Conservation (phyloP, 2,797 vertebrate genomes). For the Hipposideros larvatus region DNA sequence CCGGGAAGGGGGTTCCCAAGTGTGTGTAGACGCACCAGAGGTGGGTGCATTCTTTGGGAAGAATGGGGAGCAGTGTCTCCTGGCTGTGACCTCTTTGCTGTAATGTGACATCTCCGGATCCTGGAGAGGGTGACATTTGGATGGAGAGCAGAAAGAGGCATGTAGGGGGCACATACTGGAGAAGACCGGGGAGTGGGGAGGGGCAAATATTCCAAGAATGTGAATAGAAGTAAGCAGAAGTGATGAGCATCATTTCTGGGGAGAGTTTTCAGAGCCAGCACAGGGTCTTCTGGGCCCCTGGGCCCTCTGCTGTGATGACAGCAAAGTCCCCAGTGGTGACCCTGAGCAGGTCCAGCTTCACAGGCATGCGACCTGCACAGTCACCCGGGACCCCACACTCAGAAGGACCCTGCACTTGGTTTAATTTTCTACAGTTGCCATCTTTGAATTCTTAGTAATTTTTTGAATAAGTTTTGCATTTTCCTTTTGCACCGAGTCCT, state of each 20-base stretch:
- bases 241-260: rapidly evolving
- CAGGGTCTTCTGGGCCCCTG: too few species aligned
- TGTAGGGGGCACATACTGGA: rapidly evolving
- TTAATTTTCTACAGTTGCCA: neutral
- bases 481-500: too few species aligned
- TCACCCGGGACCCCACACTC: neutral
- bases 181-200: neutral
- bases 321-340: neutral
- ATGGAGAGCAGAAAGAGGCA: too few species aligned
- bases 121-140: too few species aligned
- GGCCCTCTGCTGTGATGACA: neutral
- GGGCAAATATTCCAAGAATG: rapidly evolving
- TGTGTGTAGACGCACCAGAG: too few species aligned
- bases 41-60: neutral
- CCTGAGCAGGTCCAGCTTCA: neutral
- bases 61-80: neutral
- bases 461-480: neutral
- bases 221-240: neutral
- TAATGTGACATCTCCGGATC: neutral
- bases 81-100: neutral
- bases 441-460: neutral
- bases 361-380: rapidly evolving
- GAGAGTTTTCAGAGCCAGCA: neutral
- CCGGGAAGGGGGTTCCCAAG: neutral
- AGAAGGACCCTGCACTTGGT: neutral